Conservation (phyloP, 1,140 invertebrate genomes). For the Pogonomyrmex barbatus region DNA sequence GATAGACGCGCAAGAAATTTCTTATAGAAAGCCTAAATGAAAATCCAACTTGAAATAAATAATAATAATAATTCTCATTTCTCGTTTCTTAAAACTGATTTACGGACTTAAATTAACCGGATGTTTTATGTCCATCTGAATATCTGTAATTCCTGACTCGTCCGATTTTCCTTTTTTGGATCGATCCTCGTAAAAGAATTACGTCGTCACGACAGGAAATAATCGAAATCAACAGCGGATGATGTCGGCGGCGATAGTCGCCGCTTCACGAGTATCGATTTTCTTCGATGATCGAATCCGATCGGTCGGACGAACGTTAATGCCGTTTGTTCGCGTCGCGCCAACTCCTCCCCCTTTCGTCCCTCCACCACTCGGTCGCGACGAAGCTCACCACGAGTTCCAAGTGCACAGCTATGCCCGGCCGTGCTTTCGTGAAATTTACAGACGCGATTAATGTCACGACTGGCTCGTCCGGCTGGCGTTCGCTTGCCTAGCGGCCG, state of each 20-base stretch:
- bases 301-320: constrained; percentile 33
- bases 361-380: constrained; percentile 1
- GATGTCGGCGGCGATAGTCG: not conserved
- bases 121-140: not conserved
- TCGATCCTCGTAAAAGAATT: constrained; percentile 9
- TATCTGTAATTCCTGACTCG: not conserved
- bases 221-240: constrained; percentile 23
- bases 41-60: not conserved
- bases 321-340: constrained; percentile 9
- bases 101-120: not conserved
- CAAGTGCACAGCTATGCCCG: constrained; percentile 69
- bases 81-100: not conserved
- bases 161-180: not conserved
- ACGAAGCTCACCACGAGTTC: constrained; percentile 57
- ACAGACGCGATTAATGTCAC: constrained; percentile 82
- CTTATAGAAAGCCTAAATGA: not conserved
- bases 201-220: constrained; percentile 15
- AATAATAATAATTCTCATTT: not conserved
- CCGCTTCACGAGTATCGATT: constrained; percentile 43
- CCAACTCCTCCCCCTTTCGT: not conserved
- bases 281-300: constrained; percentile 47
- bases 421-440: constrained; percentile 78
- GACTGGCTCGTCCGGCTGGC: constrained; percentile 68
- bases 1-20: not conserved
- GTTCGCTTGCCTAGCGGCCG: constrained; percentile 63